phyloP scores from a whole-genome alignment of 1,140 invertebrate genomes.

The Drosophila arizonae region DNA sequence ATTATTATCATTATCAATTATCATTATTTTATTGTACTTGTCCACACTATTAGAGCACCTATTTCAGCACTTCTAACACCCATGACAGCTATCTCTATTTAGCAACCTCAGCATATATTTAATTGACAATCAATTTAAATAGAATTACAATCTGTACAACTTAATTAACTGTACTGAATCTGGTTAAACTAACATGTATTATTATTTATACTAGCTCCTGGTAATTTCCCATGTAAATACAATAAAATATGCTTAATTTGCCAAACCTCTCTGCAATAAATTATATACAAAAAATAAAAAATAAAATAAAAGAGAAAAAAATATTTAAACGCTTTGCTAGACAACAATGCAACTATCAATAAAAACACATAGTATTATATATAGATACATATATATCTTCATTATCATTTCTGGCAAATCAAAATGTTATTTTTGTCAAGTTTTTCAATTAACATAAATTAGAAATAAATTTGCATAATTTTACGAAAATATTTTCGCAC shows the following conservation, averaged over 20 bases:
- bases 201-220: neutral
- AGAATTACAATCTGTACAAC: too few species aligned
- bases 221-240: neutral
- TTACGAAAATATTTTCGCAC: conserved; percentile 19
- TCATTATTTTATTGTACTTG: too few species aligned
- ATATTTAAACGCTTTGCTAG: neutral
- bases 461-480: conserved; percentile 34
- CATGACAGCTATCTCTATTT: too few species aligned
- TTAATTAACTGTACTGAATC: too few species aligned
- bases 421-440: conserved; percentile 19
- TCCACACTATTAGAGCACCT: too few species aligned
- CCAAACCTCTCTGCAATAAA: neutral
- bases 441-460: conserved; percentile 56
- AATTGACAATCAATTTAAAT: too few species aligned
- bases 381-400: neutral
- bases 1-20: too few species aligned
- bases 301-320: neutral
- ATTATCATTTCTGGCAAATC: conserved; percentile 4
- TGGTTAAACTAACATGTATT: neutral
- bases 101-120: too few species aligned
- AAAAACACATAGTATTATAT: conserved; percentile 1
- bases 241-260: conserved; percentile 1
- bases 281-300: neutral
- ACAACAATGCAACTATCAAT: neutral
- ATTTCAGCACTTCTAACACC: too few species aligned